Percentiles rank a stretch among this genome's conserved stretches.
These are phyloP conservation scores for Hemicordylus capensis DNA, from an alignment of 2,113 vertebrate genomes.

Conservation along the genomic window DNA sequence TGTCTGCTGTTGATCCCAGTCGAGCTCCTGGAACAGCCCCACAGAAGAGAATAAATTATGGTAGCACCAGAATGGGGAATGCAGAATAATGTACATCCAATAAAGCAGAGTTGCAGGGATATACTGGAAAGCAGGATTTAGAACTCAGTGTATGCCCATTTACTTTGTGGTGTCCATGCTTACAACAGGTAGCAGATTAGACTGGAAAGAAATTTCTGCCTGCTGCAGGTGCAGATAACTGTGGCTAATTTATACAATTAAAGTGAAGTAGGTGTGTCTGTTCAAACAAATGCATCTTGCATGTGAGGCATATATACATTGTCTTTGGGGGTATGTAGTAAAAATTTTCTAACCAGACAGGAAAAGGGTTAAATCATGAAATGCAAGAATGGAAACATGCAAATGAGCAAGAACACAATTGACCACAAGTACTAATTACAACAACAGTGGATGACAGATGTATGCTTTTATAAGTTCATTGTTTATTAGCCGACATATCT, in stretches of 20 bases:
- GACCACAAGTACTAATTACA: background rate
- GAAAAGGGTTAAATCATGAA: conserved; percentile 3
- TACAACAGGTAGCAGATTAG: background rate
- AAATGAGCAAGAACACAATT: conserved; percentile 6
- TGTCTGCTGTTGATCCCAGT: no score
- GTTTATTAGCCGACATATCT: background rate
- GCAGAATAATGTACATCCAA: no score
- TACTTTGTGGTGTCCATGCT: background rate
- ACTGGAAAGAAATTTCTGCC: background rate
- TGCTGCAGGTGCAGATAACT: background rate
- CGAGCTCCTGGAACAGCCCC: no score
- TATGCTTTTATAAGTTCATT: background rate
- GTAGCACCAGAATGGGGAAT: no score
- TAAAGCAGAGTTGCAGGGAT: no score
- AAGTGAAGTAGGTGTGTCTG: background rate
- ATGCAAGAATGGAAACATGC: background rate
- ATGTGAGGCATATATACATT: no score
- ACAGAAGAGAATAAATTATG: no score
- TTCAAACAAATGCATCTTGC: background rate
- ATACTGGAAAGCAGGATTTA: background rate
- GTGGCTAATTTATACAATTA: background rate
- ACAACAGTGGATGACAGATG: background rate
- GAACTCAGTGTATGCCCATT: background rate
- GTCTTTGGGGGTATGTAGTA: no score
- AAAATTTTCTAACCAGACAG: background rate